Percentiles rank a stretch among this genome's conserved stretches.
Evolutionary conservation across 1,140 invertebrate genomes (phyloP).

Genomic region (Polyergus mexicanus): DNA sequence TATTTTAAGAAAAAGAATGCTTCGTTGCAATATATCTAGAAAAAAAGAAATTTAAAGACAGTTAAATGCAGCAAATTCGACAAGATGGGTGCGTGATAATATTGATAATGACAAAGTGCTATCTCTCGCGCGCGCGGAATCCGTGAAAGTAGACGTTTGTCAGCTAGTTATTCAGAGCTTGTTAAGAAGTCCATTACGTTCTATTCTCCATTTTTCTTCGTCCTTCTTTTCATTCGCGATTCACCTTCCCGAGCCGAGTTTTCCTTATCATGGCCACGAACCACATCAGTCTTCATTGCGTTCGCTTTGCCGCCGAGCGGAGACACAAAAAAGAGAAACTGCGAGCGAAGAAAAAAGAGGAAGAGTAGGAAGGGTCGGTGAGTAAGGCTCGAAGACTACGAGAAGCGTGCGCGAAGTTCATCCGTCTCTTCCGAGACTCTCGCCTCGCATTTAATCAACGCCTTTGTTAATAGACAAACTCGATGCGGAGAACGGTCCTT

Average conservation of each 20-base stretch:
- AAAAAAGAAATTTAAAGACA: background rate
- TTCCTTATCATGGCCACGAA: conserved; percentile 68
- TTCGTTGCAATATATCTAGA: background rate
- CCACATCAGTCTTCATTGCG: conserved; percentile 82
- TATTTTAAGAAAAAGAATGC: conserved; percentile 7
- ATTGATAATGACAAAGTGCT: conserved; percentile 36
- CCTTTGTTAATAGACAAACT: conserved; percentile 84
- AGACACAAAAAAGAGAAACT: background rate
- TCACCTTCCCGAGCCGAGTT: conserved; percentile 33
- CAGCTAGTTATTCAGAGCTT: conserved; percentile 80
- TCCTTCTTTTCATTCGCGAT: conserved; percentile 25
- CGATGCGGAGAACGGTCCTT: conserved; percentile 80
- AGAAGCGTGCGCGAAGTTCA: conserved; percentile 71
- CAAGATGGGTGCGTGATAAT: conserved; percentile 24
- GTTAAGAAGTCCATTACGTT: conserved; percentile 72
- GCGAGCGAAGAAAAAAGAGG: background rate
- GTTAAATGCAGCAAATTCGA: conserved; percentile 27
- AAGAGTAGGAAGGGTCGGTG: background rate
- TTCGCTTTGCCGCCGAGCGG: conserved; percentile 71
- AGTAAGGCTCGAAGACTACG: background rate
- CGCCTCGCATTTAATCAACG: conserved; percentile 83
- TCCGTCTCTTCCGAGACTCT: conserved; percentile 77
- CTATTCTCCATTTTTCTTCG: conserved; percentile 47
- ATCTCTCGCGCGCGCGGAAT: conserved; percentile 61
- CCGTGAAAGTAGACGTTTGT: conserved; percentile 76